Conservation (phyloP, 2,113 vertebrate genomes). For the Calcarius ornatus region DNA sequence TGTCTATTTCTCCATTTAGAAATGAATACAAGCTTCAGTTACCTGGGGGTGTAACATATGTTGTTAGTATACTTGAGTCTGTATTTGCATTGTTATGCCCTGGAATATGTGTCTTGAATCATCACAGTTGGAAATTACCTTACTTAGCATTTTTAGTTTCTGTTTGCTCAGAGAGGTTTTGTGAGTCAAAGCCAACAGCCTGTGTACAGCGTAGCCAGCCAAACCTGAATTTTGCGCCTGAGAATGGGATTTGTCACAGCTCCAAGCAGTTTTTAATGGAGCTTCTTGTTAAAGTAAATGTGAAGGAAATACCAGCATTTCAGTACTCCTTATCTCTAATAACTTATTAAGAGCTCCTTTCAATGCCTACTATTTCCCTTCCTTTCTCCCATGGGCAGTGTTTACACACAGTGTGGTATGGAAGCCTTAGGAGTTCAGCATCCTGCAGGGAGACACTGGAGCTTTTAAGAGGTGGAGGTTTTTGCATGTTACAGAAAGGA, state of each 20-base stretch:
- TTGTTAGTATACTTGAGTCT: not conserved
- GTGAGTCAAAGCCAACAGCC: slow-evolving; percentile 22
- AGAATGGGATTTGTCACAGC: not conserved
- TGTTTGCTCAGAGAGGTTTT: slow-evolving; percentile 23
- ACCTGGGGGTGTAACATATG: not conserved
- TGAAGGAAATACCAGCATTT: not conserved
- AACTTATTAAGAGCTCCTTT: not conserved
- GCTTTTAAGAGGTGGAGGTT: not conserved
- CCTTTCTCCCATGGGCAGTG: not conserved
- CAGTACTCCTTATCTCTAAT: not conserved
- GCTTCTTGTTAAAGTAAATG: slow-evolving; percentile 28
- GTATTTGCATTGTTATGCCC: not conserved
- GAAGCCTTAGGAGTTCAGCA: not conserved
- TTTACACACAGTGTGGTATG: not conserved
- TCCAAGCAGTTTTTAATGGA: slow-evolving; percentile 4
- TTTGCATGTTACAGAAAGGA: not conserved
- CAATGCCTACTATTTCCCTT: not conserved
- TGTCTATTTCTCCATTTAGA: slow-evolving; percentile 24
- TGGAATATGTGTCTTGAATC: not conserved
- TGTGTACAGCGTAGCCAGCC: not conserved
- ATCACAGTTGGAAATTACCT: not conserved
- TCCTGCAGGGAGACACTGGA: not conserved
- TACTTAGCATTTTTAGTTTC: slow-evolving; percentile 38
- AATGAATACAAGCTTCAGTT: not conserved
- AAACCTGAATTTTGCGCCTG: not conserved